phyloP scores from a whole-genome alignment of 1,140 invertebrate genomes.

The Nasonia longicornis region DNA sequence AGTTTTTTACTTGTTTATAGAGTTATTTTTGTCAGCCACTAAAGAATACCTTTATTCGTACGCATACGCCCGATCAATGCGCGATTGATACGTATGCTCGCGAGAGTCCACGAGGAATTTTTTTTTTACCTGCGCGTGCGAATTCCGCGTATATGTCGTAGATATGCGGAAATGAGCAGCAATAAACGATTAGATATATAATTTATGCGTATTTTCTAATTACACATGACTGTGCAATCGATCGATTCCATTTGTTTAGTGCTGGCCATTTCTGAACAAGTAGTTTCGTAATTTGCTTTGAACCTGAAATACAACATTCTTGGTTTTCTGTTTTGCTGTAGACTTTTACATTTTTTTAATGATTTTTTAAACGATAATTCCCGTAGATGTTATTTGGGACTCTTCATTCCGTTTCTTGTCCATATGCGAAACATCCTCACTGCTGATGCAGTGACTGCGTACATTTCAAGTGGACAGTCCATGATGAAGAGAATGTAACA shows the following conservation, averaged over 20 bases:
- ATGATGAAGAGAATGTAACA: conserved; percentile 50
- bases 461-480: conserved; percentile 61
- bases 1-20: too few species aligned
- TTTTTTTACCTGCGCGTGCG: conserved; percentile 1
- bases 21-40: background rate
- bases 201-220: too few species aligned
- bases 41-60: conserved; percentile 16
- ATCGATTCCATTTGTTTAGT: background rate
- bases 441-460: conserved; percentile 31
- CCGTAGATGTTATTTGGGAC: background rate
- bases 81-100: conserved; percentile 16
- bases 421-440: background rate
- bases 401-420: background rate
- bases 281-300: background rate
- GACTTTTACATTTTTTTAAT: background rate
- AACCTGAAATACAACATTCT: background rate
- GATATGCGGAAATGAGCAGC: conserved; percentile 9
- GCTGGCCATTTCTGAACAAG: background rate
- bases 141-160: conserved; percentile 24
- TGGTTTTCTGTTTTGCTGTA: background rate
- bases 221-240: too few species aligned
- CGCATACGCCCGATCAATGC: conserved; percentile 3
- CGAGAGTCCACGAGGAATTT: conserved; percentile 32
- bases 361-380: conserved; percentile 14
- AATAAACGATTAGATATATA: background rate